Base-by-base conservation (phyloP, 1,140 invertebrate genomes). In the Venturia canescens region DNA sequence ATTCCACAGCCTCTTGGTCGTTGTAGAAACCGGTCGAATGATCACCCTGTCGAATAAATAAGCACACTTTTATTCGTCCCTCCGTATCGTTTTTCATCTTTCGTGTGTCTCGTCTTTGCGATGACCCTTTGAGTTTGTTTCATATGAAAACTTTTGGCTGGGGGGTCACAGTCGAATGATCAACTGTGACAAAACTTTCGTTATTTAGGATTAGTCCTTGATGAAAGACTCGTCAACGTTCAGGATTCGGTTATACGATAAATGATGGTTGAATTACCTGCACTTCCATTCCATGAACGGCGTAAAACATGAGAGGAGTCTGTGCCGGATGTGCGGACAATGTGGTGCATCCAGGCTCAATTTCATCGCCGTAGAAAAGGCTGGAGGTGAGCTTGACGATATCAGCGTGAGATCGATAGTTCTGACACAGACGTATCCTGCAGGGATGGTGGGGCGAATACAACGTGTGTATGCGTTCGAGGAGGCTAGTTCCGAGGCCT, bases 11-110 rank as follows among this genome's bases (percentile, higher is more conserved):
- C 91, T 98, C 97, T 3, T 95, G 94, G 86, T 96, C 95, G 88
- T 98, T 97, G 85, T 96, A 97, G 88, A 96, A 97, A 0, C 96
- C 96, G 1, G 97, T 97, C 15, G 96, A 97, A 86, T 97, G 96
- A 72, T 94, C 92, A 88, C 97, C 96, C 92, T 95, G 92, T 72
- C 63, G 48, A 66, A 60, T 18, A 69, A 76, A 44, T 44, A 11
- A 44, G 13, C 38, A 11, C 13, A 4, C 7, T 13, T 44, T 44
- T 44, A 6, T 44, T 4, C 27, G 27, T 66, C 27, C 23, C 23
- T n/a, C 13, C 60, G 13, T 26, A 15, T 66, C 23, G 27, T 23
- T 15, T 66, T 23, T 66, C 23, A 29, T 66, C 6, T 15, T 26
- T 66, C 11, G 38, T 27, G n/a, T n/a, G n/a, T n/a, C n/a, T n/a